phyloP scores from a whole-genome alignment of 2,113 vertebrate genomes.

The Hirundichthys speculiger region DNA sequence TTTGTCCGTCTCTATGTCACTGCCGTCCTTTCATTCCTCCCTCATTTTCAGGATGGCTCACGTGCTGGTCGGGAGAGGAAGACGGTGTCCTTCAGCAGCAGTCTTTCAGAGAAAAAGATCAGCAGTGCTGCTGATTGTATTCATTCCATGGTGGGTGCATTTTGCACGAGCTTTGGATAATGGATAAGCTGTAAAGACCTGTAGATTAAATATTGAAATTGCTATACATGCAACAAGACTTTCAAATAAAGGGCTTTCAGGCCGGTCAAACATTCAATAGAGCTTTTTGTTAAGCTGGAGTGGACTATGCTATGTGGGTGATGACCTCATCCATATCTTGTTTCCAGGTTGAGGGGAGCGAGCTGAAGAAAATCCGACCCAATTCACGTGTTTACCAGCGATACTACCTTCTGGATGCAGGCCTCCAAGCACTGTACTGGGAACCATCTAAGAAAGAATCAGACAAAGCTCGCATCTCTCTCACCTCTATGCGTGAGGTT shows the following conservation, averaged over 20 bases:
- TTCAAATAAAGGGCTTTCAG: background rate
- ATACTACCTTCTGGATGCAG: conserved; percentile 91
- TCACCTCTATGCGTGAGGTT: conserved; percentile 91
- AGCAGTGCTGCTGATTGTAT: conserved; percentile 94
- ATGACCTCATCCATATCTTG: background rate
- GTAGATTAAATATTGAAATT: conserved; percentile 32
- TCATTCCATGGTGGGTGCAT: conserved; percentile 85
- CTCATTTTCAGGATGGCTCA: conserved; percentile 85
- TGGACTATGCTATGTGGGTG: conserved; percentile 2
- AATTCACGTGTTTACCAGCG: conserved; percentile 92
- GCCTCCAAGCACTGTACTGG: conserved; percentile 92
- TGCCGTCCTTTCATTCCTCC: conserved; percentile 1
- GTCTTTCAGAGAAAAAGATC: conserved; percentile 93
- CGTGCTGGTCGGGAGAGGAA: conserved; percentile 92
- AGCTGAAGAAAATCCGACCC: conserved; percentile 92
- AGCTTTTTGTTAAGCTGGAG: conserved; percentile 1
- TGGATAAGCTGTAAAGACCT: conserved; percentile 10
- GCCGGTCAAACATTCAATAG: background rate
- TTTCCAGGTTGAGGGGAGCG: conserved; percentile 85
- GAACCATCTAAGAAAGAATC: conserved; percentile 96
- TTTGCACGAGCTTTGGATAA: conserved; percentile 19
- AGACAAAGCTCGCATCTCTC: conserved; percentile 91
- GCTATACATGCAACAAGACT: no score
- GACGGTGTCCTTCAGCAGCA: conserved; percentile 94
- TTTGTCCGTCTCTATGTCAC: conserved; percentile 15